These are phyloP conservation scores for Nothocercus julius DNA, from an alignment of 2,113 vertebrate species.

Conservation along the genomic window DNA sequence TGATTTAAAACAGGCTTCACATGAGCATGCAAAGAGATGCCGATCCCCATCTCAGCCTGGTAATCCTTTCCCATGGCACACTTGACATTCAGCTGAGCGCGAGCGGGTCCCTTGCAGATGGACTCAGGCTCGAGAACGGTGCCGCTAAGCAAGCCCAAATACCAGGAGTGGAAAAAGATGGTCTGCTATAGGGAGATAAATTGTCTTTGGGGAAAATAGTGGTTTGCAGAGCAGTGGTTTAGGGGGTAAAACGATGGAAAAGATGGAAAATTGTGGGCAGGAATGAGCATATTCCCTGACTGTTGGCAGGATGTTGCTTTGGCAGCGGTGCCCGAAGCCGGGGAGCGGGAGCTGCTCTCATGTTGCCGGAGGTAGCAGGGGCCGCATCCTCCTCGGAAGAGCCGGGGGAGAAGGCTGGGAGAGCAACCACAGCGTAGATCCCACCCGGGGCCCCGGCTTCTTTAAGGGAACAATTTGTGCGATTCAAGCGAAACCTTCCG, in stretches of 20 bases:
- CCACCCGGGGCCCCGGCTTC: not conserved
- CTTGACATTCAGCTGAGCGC: not conserved
- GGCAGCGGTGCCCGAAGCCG: not conserved
- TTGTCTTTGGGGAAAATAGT: slow-evolving; percentile 2
- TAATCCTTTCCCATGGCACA: slow-evolving; percentile 30
- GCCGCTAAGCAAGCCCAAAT: slow-evolving; percentile 13
- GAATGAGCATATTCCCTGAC: not conserved
- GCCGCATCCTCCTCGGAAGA: not conserved
- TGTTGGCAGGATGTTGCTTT: not conserved
- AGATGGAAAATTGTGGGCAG: not conserved
- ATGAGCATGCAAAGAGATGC: not conserved
- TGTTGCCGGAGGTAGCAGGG: not conserved
- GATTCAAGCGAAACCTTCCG: not conserved
- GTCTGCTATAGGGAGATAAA: not conserved
- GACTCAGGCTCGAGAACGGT: not conserved
- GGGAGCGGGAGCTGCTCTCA: not conserved
- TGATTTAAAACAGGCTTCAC: not conserved
- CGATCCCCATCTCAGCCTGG: not conserved
- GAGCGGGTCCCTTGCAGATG: not conserved
- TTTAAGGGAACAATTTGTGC: not conserved
- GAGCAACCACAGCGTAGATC: not conserved
- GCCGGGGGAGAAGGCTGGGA: not conserved
- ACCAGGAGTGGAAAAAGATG: not conserved
- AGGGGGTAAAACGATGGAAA: not conserved
- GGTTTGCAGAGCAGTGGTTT: not conserved